Evolutionary conservation across 2,797 vertebrate genomes (phyloP).

Genomic region (Danio albolineatus): DNA sequence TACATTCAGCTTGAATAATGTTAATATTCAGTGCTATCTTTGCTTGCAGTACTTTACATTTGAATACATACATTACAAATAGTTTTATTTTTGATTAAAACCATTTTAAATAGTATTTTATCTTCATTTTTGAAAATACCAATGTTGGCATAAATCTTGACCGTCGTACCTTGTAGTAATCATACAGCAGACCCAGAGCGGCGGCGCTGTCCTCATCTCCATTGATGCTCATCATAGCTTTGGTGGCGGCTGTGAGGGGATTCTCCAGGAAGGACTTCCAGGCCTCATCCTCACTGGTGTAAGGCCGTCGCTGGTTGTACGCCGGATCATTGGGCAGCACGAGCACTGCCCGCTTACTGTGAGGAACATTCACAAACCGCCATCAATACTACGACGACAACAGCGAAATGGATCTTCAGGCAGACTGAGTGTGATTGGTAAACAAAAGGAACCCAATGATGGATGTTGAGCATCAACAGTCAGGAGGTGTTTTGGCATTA

Average conservation of each 20-base stretch:
- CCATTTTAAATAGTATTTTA: no score
- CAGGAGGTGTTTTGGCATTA: constrained; percentile 1
- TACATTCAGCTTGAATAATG: not conserved
- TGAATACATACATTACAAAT: not conserved
- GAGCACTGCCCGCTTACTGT: constrained; percentile 94
- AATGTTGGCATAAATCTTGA: not conserved
- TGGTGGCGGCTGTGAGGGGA: constrained; percentile 96
- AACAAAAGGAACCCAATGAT: constrained; percentile 21
- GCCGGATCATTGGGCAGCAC: constrained; percentile 95
- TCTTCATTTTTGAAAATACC: no score
- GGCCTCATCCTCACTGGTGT: constrained; percentile 95
- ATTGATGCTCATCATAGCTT: constrained; percentile 99
- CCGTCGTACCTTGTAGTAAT: constrained; percentile 89
- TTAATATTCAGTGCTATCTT: not conserved
- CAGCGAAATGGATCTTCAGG: not conserved
- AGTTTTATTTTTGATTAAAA: not conserved
- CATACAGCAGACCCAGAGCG: constrained; percentile 93
- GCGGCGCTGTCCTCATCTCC: constrained; percentile 98
- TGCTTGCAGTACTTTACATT: not conserved
- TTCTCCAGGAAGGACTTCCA: constrained; percentile 99
- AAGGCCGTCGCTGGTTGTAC: constrained; percentile 91
- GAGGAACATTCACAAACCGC: constrained; percentile 25
- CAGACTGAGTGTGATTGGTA: not conserved
- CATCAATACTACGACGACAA: constrained; percentile 8
- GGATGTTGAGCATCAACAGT: not conserved